Evolutionary conservation across 2,888 invertebrate genomes (phyloP).

Genomic region (Cactoblastis cactorum): DNA sequence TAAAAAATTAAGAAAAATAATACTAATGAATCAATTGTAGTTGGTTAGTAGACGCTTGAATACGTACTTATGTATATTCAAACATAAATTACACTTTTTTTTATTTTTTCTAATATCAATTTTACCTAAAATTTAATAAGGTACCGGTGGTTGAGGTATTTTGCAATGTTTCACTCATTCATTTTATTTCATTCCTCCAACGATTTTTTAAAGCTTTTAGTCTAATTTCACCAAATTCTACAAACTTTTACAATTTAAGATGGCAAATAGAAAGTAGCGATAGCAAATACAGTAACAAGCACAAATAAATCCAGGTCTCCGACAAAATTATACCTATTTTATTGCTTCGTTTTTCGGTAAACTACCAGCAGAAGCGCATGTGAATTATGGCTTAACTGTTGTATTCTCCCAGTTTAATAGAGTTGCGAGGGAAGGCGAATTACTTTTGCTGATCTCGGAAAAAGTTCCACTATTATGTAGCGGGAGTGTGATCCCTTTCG

Average conservation of each 20-base stretch:
- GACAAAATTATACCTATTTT: slow-evolving; percentile 1
- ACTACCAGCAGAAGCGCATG: not conserved
- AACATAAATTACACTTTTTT: too few relatives aligned
- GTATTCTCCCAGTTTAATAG: slow-evolving; percentile 32
- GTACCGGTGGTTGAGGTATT: too few relatives aligned
- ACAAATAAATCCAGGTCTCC: not conserved
- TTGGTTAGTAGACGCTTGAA: too few relatives aligned
- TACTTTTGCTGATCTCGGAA: slow-evolving; percentile 54
- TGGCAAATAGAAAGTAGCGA: not conserved
- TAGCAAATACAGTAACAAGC: not conserved
- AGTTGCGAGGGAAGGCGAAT: slow-evolving; percentile 44
- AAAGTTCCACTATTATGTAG: slow-evolving; percentile 60
- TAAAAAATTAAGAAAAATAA: not conserved
- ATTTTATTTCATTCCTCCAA: too few relatives aligned
- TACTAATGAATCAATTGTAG: too few relatives aligned
- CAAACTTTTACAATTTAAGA: not conserved
- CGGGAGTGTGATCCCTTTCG: slow-evolving; percentile 61
- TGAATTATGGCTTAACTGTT: slow-evolving; percentile 10
- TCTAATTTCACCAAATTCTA: not conserved
- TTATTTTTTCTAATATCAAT: too few relatives aligned
- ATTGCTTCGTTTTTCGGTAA: not conserved
- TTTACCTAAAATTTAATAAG: too few relatives aligned
- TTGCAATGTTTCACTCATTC: too few relatives aligned
- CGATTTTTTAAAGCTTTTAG: not conserved
- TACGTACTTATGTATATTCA: too few relatives aligned